These are phyloP conservation scores for Halisarca cf. caerulea DNA, from an alignment of 37 sponge, comb jelly and placozoan genomes.

Conservation along the genomic window DNA sequence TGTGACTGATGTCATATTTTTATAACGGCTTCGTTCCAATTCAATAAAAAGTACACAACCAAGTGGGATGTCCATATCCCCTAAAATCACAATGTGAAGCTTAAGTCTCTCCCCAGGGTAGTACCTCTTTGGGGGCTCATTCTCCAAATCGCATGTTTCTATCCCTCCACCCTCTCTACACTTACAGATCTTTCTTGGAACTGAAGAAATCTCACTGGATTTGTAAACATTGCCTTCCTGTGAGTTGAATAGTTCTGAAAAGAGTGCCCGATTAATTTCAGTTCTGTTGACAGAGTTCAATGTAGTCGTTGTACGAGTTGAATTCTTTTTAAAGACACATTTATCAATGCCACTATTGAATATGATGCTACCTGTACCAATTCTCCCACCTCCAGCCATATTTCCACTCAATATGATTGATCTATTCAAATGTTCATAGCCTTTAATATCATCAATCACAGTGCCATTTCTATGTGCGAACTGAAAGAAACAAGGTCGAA, in stretches of 20 bases:
- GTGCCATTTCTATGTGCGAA: background rate
- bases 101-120: slow-evolving; percentile 1
- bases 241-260: background rate
- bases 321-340: too few relatives aligned
- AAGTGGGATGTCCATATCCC: background rate
- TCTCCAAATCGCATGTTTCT: background rate
- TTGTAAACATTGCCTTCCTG: background rate
- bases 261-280: too few relatives aligned
- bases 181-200: background rate
- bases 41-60: background rate
- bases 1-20: background rate
- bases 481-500: background rate
- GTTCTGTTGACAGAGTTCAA: too few relatives aligned
- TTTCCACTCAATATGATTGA: too few relatives aligned
- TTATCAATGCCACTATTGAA: too few relatives aligned
- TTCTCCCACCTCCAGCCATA: too few relatives aligned
- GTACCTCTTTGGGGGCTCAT: background rate
- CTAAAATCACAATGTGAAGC: background rate
- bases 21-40: background rate
- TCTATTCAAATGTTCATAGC: too few relatives aligned
- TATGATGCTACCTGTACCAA: too few relatives aligned
- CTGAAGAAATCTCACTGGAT: background rate
- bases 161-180: background rate
- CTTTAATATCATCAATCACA: background rate
- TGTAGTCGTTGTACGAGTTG: too few relatives aligned